Evolutionary conservation across 1,140 invertebrate genomes (phyloP).

Genomic region (Campodea augens): DNA sequence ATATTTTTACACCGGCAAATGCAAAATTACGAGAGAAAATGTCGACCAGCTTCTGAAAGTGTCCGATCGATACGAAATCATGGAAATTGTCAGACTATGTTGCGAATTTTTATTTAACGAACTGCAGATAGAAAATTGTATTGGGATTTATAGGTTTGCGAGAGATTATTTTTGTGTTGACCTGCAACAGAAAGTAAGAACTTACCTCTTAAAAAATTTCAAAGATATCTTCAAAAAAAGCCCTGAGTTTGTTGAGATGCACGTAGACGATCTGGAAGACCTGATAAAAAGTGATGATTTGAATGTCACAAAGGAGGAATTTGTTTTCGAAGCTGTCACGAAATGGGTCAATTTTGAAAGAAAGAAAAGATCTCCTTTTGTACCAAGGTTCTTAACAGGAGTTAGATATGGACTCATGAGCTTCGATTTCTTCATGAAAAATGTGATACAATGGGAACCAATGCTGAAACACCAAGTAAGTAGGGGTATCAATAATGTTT

Average conservation of each 20-base stretch:
- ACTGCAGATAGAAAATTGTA: slow-evolving; percentile 36
- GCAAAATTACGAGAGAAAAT: slow-evolving; percentile 33
- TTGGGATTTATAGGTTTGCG: slow-evolving; percentile 47
- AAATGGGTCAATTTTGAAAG: slow-evolving; percentile 36
- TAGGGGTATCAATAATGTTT: slow-evolving; percentile 30
- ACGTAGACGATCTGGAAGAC: slow-evolving; percentile 31
- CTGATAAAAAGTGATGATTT: slow-evolving; percentile 41
- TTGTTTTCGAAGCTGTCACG: slow-evolving; percentile 42
- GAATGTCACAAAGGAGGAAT: slow-evolving; percentile 46
- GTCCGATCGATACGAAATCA: slow-evolving; percentile 41
- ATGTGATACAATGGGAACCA: slow-evolving; percentile 25
- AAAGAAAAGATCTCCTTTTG: slow-evolving; percentile 27
- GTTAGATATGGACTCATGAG: slow-evolving; percentile 44
- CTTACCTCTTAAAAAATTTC: slow-evolving; percentile 24
- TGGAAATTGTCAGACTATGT: slow-evolving; percentile 40
- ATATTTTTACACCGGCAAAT: slow-evolving; percentile 42
- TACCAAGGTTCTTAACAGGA: slow-evolving; percentile 37
- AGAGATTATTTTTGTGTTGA: slow-evolving; percentile 41
- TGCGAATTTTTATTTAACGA: slow-evolving; percentile 32
- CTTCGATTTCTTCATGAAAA: slow-evolving; percentile 38
- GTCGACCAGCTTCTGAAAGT: slow-evolving; percentile 36
- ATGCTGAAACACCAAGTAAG: slow-evolving; percentile 1
- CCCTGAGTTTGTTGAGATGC: slow-evolving; percentile 30
- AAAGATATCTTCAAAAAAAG: slow-evolving; percentile 16
- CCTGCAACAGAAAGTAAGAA: slow-evolving; percentile 28